Conservation (phyloP, 2,797 vertebrate genomes). For the Ctenosaura bakeri region DNA sequence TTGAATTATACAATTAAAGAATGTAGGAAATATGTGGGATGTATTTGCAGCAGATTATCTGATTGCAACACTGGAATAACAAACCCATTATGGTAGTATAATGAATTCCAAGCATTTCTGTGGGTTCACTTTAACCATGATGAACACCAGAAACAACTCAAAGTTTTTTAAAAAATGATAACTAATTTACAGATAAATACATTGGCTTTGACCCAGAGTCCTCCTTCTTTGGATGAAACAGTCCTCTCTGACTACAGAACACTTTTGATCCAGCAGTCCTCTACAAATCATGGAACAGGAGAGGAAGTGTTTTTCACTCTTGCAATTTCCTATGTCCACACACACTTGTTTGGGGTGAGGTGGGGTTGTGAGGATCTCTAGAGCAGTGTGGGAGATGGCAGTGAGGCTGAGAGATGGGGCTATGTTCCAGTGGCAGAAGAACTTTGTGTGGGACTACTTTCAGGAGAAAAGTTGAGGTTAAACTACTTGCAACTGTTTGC, state of each 20-base stretch:
- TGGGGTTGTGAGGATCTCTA: too few relatives aligned
- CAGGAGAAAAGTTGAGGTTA: too few relatives aligned
- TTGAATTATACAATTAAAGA: not conserved
- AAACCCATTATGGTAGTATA: not conserved
- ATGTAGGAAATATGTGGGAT: not conserved
- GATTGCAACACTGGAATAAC: not conserved
- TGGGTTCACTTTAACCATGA: not conserved
- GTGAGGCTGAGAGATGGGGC: not conserved
- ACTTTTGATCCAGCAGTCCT: not conserved
- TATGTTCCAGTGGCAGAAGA: too few relatives aligned
- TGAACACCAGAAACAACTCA: not conserved
- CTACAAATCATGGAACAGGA: not conserved
- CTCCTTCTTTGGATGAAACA: not conserved
- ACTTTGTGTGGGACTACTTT: too few relatives aligned
- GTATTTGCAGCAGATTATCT: not conserved
- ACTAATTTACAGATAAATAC: not conserved
- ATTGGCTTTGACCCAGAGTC: not conserved
- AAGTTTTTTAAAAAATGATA: not conserved
- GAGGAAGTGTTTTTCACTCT: not conserved
- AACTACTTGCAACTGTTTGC: not conserved
- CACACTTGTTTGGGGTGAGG: not conserved
- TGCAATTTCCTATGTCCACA: not conserved
- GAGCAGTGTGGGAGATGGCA: not conserved
- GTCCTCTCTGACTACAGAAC: not conserved
- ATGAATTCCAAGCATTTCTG: not conserved